These are phyloP conservation scores for Cyphomyrus plagiostoma DNA, from an alignment of 2,113 vertebrate genomes.

Conservation along the genomic window DNA sequence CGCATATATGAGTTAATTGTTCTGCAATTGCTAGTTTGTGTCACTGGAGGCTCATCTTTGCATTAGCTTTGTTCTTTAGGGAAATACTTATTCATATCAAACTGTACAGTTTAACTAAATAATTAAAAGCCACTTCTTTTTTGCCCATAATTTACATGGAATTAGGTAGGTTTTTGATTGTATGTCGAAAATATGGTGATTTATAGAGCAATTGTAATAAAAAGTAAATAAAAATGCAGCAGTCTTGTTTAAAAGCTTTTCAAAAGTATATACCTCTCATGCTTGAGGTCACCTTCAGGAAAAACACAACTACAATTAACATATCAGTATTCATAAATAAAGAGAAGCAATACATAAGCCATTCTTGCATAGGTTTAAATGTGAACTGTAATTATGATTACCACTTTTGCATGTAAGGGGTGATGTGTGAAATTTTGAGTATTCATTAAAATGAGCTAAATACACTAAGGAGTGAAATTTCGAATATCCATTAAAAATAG, in stretches of 20 bases:
- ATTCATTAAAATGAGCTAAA: not conserved
- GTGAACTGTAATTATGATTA: not conserved
- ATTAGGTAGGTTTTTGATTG: not conserved
- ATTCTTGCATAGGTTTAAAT: not conserved
- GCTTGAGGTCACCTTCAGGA: not conserved
- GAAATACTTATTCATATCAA: not conserved
- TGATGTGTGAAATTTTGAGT: not conserved
- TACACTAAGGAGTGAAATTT: not conserved
- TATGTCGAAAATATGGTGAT: not conserved
- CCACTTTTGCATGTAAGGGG: not conserved
- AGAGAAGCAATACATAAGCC: not conserved
- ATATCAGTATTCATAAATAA: not conserved
- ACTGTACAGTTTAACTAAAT: not conserved
- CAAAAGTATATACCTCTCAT: not conserved
- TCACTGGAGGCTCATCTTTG: not conserved
- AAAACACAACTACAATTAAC: not conserved
- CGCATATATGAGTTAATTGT: not conserved
- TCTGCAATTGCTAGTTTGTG: not conserved
- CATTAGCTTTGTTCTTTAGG: not conserved
- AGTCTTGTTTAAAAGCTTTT: not conserved
- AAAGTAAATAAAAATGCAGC: not conserved
- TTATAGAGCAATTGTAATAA: not conserved
- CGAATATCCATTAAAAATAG: not conserved
- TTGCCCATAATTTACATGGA: not conserved
- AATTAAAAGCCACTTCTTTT: not conserved